Evolutionary conservation across 2,888 invertebrate species (phyloP).

Genomic region (Agrypnus murinus): DNA sequence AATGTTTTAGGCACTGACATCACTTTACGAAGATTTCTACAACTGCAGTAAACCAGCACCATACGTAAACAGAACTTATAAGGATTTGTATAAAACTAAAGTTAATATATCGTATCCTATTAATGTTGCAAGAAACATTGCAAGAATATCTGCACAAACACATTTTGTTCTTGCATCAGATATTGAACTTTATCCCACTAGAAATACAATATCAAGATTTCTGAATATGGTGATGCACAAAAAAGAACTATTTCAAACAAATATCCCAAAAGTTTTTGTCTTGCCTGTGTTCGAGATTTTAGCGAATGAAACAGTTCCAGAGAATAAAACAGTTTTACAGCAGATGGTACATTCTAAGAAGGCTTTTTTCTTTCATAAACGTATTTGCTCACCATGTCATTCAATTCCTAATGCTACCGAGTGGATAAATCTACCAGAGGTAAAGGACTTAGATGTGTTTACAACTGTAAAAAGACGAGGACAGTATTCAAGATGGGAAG

Average conservation of each 20-base stretch:
- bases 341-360: slow-evolving; percentile 65
- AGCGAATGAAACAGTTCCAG: slow-evolving; percentile 75
- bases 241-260: slow-evolving; percentile 46
- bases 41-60: slow-evolving; percentile 51
- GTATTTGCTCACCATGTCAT: slow-evolving; percentile 72
- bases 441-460: slow-evolving; percentile 66
- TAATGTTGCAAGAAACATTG: slow-evolving; percentile 91
- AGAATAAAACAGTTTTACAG: slow-evolving; percentile 77
- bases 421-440: slow-evolving; percentile 64
- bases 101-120: slow-evolving; percentile 77
- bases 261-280: slow-evolving; percentile 55
- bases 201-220: slow-evolving; percentile 60
- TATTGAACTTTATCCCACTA: slow-evolving; percentile 84
- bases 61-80: slow-evolving; percentile 37
- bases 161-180: slow-evolving; percentile 90
- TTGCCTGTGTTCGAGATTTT: slow-evolving; percentile 64
- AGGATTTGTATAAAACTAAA: slow-evolving; percentile 59
- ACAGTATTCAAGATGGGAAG: slow-evolving; percentile 72
- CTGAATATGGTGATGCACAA: slow-evolving; percentile 56
- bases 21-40: slow-evolving; percentile 56
- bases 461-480: slow-evolving; percentile 68
- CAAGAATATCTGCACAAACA: slow-evolving; percentile 87
- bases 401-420: slow-evolving; percentile 69
- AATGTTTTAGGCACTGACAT: not conserved
- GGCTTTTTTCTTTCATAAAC: slow-evolving; percentile 73